Percentiles rank a stretch among this genome's conserved stretches.
phyloP scores from a whole-genome alignment of 2,113 vertebrate genomes.

The Azemiops feae region DNA sequence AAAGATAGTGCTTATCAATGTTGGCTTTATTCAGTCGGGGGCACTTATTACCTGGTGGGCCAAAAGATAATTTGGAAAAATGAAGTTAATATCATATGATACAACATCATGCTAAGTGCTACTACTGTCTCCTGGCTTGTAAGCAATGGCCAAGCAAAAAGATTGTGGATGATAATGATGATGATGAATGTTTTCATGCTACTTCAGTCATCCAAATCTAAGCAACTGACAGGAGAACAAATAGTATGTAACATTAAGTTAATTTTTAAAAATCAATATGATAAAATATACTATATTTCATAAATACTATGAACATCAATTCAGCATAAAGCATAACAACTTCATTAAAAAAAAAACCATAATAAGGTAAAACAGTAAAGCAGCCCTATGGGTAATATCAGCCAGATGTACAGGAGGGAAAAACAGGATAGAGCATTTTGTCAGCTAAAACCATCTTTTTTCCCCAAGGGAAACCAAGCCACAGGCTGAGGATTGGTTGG shows the following conservation, averaged over 20 bases:
- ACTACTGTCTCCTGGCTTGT: no score
- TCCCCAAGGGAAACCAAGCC: neutral
- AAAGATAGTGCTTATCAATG: no score
- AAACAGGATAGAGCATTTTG: neutral
- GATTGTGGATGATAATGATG: no score
- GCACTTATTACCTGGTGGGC: no score
- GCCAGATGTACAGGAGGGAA: neutral
- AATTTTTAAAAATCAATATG: neutral
- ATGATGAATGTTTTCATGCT: no score
- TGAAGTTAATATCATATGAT: no score
- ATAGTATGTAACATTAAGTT: neutral
- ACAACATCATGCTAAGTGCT: no score
- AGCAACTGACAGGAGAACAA: neutral
- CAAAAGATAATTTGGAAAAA: no score
- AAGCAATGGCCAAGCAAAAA: no score
- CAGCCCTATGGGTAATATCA: neutral
- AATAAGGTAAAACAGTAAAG: neutral
- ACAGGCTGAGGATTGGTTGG: neutral
- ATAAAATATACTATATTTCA: neutral
- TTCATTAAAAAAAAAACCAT: neutral
- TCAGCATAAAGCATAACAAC: neutral
- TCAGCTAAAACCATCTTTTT: neutral
- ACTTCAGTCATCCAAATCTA: no score
- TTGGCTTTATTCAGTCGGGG: no score
- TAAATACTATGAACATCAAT: neutral